These are phyloP conservation scores for Drepanosiphum platanoidis DNA, from an alignment of 2,888 invertebrate species.

Conservation along the genomic window DNA sequence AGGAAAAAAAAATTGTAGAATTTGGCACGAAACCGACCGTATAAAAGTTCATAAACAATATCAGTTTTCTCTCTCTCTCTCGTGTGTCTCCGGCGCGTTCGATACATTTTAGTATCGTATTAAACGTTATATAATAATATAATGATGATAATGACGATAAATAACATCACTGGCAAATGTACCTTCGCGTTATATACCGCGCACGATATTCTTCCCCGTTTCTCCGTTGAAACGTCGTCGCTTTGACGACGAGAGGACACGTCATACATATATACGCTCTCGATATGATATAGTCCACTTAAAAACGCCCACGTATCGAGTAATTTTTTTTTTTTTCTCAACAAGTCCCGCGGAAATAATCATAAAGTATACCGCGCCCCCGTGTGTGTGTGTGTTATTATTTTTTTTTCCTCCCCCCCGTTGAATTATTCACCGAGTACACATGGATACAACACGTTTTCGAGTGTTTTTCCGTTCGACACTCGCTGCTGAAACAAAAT, in stretches of 20 bases:
- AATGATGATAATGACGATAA: constrained; percentile 22
- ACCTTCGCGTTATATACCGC: no score
- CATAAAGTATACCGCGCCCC: no score
- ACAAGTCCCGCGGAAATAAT: not conserved
- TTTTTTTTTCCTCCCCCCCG: not conserved
- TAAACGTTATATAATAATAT: not conserved
- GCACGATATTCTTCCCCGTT: no score
- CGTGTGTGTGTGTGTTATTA: no score
- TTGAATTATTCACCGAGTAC: not conserved
- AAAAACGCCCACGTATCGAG: not conserved
- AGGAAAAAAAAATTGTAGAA: constrained; percentile 13
- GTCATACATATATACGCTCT: no score
- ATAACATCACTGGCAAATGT: not conserved
- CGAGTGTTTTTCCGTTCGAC: not conserved
- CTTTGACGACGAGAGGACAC: not conserved
- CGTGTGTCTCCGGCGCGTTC: no score
- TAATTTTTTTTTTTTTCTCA: not conserved
- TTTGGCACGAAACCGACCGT: constrained; percentile 37
- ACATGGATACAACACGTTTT: not conserved
- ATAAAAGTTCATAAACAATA: constrained; percentile 35
- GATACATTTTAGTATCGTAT: not conserved
- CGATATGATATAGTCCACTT: not conserved
- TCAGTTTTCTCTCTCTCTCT: not conserved
- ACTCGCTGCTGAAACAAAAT: not conserved
- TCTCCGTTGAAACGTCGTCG: no score